Percentiles rank a stretch among this genome's conserved stretches.
Conservation (phyloP, 2,888 invertebrate species). For the Nymphalis urticae region DNA sequence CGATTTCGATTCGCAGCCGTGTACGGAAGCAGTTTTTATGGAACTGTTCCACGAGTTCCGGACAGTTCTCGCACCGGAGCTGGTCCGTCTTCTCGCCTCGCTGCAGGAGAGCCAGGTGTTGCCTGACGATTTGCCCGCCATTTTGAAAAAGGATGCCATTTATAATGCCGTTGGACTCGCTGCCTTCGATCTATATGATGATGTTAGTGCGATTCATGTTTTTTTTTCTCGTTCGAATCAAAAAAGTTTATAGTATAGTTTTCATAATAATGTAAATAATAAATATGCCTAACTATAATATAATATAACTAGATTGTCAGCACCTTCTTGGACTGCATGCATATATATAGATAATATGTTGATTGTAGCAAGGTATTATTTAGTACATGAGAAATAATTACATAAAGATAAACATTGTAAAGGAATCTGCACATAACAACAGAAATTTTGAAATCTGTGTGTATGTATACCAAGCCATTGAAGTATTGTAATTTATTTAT, state of each 20-base stretch:
- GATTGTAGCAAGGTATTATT: background rate
- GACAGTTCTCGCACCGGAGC: conserved; percentile 85
- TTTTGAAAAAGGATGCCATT: conserved; percentile 94
- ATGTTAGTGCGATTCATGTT: conserved; percentile 74
- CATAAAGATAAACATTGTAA: too few species aligned
- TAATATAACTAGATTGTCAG: too few species aligned
- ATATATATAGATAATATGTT: background rate
- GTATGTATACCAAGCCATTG: too few species aligned
- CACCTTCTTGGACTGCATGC: too few species aligned
- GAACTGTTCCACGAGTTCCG: conserved; percentile 91
- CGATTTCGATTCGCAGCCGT: conserved; percentile 82
- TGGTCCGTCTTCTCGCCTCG: conserved; percentile 86
- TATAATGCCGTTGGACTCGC: conserved; percentile 95
- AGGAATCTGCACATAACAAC: too few species aligned
- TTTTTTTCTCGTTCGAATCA: too few species aligned
- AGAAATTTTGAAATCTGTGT: too few species aligned
- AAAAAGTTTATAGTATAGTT: too few species aligned
- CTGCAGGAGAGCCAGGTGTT: conserved; percentile 86
- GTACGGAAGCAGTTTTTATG: conserved; percentile 92
- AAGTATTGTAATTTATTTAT: too few species aligned
- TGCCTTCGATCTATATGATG: conserved; percentile 94
- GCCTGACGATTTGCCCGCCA: conserved; percentile 87
- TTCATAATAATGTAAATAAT: background rate
- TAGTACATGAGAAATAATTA: too few species aligned
- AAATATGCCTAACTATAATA: background rate